These are phyloP conservation scores for Nomada ferruginata DNA, from an alignment of 2,888 invertebrate genomes.

Conservation along the genomic window DNA sequence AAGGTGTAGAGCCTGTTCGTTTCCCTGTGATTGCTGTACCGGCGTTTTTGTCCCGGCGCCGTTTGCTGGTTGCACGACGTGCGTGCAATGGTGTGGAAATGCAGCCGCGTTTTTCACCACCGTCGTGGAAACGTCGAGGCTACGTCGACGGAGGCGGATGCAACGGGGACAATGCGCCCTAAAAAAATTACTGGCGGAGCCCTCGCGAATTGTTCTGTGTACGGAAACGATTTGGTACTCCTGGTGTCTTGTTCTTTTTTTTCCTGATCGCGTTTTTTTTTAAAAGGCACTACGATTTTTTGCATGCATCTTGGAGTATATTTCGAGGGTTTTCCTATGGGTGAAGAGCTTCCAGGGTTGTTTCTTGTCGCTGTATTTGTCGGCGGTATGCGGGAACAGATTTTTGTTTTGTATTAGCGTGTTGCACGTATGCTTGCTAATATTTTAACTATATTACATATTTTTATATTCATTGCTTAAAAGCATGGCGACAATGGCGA, in stretches of 20 bases:
- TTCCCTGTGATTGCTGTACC: constrained; percentile 63
- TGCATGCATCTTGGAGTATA: no score
- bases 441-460: no score
- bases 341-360: no score
- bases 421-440: no score
- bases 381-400: no score
- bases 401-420: no score
- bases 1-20: constrained; percentile 51
- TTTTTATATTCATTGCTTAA: no score
- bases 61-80: constrained; percentile 46
- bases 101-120: constrained; percentile 45
- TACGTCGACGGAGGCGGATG: constrained; percentile 22
- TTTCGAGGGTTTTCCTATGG: no score
- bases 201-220: constrained; percentile 1
- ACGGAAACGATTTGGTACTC: constrained; percentile 9
- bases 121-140: constrained; percentile 51
- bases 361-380: no score
- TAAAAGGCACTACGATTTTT: not conserved
- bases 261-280: not conserved
- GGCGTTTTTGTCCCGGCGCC: constrained; percentile 47
- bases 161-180: constrained; percentile 43
- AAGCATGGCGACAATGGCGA: no score
- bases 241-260: not conserved
- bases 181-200: constrained; percentile 41
- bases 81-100: constrained; percentile 63